phyloP scores from a whole-genome alignment of 2,888 invertebrate species.

The Drosophila birchii region DNA sequence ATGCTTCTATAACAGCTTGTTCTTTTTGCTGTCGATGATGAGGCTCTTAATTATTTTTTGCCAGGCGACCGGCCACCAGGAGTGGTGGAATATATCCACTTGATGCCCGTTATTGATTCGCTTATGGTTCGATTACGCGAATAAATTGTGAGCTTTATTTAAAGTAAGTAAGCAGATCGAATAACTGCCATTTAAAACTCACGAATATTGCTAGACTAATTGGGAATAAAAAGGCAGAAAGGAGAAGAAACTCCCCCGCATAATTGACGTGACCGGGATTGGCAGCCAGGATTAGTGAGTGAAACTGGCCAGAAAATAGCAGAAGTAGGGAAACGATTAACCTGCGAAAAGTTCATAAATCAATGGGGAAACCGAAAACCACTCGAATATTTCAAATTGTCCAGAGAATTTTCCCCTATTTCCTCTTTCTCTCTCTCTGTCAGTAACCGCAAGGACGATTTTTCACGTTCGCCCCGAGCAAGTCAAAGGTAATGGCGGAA shows the following conservation, averaged over 20 bases:
- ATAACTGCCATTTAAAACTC: constrained; percentile 24
- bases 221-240: constrained; percentile 13
- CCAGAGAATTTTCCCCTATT: constrained; percentile 29
- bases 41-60: constrained; percentile 50
- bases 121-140: constrained; percentile 31
- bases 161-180: constrained; percentile 40
- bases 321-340: constrained; percentile 30
- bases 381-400: constrained; percentile 71
- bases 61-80: constrained; percentile 22
- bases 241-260: not conserved
- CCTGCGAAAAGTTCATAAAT: constrained; percentile 42
- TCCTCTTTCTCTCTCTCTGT: not conserved
- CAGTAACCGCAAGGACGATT: constrained; percentile 31
- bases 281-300: constrained; percentile 36
- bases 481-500: constrained; percentile 20
- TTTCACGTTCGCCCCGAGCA: constrained; percentile 36
- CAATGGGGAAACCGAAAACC: constrained; percentile 48
- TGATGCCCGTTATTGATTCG: constrained; percentile 43
- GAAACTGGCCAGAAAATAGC: constrained; percentile 36
- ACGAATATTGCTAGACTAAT: constrained; percentile 33
- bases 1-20: constrained; percentile 14
- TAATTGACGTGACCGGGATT: constrained; percentile 20
- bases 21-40: constrained; percentile 32
- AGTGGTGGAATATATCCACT: constrained; percentile 36
- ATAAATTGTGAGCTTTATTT: constrained; percentile 29